Base-by-base conservation (phyloP, 2,888 invertebrate genomes). In the Habroteleia sp. region DNA sequence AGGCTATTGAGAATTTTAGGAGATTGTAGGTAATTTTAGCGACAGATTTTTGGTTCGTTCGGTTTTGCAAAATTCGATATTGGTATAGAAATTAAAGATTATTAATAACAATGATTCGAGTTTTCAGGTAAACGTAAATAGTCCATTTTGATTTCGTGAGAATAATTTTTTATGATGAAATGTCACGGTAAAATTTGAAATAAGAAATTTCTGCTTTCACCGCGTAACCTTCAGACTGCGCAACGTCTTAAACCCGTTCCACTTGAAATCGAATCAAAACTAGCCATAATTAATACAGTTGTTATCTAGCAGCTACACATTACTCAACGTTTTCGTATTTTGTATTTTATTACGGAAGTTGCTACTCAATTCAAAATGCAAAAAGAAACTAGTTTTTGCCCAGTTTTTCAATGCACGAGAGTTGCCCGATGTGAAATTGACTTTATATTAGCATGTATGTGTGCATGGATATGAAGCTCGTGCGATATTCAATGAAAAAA, bases 141-240 rank as follows among this genome's bases (percentile, higher is more conserved):
- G 5, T 17, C 10, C 10, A 8, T 46, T 46, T 46, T 17, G 46
- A 46, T 46, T 46, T 33, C 16, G 48, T 23, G 33, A 33, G 33
- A 48, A 8, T 0, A 2, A 1, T 17, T 50, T 50, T 50, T 35
- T 50, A 17, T 23, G 13, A 41, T 25, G 35, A 58, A 44, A 58
- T 58, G 42, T 44, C 44, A 35, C 44, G 35, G 25, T 25, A 60
- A 60, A 60, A 48, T 62, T 39, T 39, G 46, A 62, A 48, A 48
- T 39, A 62, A 48, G 62, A 62, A 62, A 62, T 66, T 54, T 31
- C 54, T 20, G 44, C 65, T 66, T 66, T 66, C 65, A 66, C 65
- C 54, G 37, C 29, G 39, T 63, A 63, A 63, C 62, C 62, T 63
- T 63, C 62, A 63, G 62, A 41, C 39, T 44, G 50, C 50, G 42